Evolutionary conservation across 2,888 invertebrate species (phyloP), one percentile per base, ranked within the genome.

Genomic region (Proisotoma minuta): DNA sequence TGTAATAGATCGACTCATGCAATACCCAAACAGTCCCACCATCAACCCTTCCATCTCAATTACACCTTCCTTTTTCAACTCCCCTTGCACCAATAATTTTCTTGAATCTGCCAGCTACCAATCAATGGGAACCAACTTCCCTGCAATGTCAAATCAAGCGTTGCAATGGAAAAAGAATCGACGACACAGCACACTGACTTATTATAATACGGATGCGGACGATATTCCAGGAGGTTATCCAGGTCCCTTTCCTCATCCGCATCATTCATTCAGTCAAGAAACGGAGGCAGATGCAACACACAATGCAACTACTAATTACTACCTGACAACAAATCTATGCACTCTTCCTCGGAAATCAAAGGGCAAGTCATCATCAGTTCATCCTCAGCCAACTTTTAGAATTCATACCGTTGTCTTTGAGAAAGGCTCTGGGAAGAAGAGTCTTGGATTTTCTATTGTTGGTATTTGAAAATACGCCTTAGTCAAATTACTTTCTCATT

Each of bases 361-460:
- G 27, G 15, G 18, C 5, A 66, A 64, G 27, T 52, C 49, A 8
- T 24, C 54, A 24, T 28, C 34, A 22, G 12, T 4, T 12, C 12
- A 20, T 22, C 18, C 57, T 2, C 54, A 47, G 3, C 63, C 60
- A 24, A 68, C 68, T 59, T 72, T 70, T 56, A 69, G 67, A 58
- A 62, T 71, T n/a, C 62, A 62, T 57, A 66, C 67, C 3, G 65
- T 70, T 53, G 49, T 64, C 27, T 68, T 72, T 51, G 86, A 87
- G 79, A 92, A 92, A 79, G 91, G 91, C 29, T 84, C 84, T 5
- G 88, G 90, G 28, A 86, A 87, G 75, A 91, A 90, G 78, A 89
- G 90, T 62, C 82, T 93, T 57, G 92, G 92, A 28, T 92, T 93
- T 77, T 91, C 91, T 77, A 89, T 92, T 74, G 69, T 71, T 27